Evolutionary conservation across 2,888 invertebrate genomes (phyloP), one percentile per base, ranked within the genome.

Genomic region (Hartigia nigra): DNA sequence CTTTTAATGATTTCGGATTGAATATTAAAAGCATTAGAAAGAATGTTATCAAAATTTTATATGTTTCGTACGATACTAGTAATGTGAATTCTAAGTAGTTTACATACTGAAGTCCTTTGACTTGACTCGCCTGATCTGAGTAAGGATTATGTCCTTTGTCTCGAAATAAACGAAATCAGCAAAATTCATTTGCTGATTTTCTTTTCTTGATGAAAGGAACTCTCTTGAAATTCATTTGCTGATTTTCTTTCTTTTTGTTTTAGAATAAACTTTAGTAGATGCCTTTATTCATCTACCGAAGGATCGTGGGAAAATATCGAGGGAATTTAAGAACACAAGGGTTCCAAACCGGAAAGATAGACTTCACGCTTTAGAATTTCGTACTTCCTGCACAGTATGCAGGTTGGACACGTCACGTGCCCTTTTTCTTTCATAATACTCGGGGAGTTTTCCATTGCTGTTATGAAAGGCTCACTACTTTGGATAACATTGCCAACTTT

Each of bases 321-420:
- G 11, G 39, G 23, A 55, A 14, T 55, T 55, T 23, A 9, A 23
- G 55, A 55, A 55, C 9, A 55, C 23, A 55, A 55, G 55, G 55
- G 55, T 23, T 23, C 31, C 72, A 31, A 35, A 72, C 72, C 72
- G 72, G 72, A 72, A 72, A 31, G 23, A 72, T 72, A 35, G 31
- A 70, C 69, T 70, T 34, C 14, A n/a, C 32, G 86, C 87, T 88
- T 87, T 89, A 87, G 87, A 88, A 88, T 89, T 88, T 89, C 87
- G 85, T 88, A 89, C 87, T 89, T 88, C 88, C 88, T 85, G 88
- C 84, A 80, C 79, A 55, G 55, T 55, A 55, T 55, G 55, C 55
- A 55, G 23, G 23, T 55, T 23, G 55, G 23, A 55, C 55, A 55
- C 23, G 9, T 55, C 35, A 55, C 14, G 55, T 5, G 55, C 23